phyloP scores from a whole-genome alignment of 2,888 invertebrate species.

The Elgonia sp. region DNA sequence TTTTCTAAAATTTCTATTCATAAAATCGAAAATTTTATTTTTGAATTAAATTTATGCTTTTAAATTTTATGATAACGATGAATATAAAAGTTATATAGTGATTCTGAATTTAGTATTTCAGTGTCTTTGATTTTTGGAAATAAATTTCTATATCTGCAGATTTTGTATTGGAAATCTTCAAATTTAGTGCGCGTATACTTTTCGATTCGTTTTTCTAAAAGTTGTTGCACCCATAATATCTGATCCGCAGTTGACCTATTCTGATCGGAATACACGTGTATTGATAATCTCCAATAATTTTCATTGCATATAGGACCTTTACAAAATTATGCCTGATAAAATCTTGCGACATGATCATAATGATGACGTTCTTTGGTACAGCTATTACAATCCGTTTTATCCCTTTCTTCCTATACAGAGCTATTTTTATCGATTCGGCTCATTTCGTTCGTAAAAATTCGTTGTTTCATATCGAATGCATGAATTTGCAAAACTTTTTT shows the following conservation, averaged over 20 bases:
- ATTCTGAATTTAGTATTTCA: too few relatives aligned
- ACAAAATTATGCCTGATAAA: slow-evolving; percentile 55
- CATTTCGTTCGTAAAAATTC: slow-evolving; percentile 36
- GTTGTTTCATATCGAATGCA: slow-evolving; percentile 33
- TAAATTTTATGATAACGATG: too few relatives aligned
- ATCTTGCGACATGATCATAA: slow-evolving; percentile 37
- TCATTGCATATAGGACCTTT: slow-evolving; percentile 21
- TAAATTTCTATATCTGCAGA: neutral
- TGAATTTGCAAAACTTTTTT: slow-evolving; percentile 24
- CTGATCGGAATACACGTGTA: slow-evolving; percentile 33
- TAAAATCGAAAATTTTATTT: too few relatives aligned
- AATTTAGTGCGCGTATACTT: neutral
- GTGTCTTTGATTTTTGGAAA: too few relatives aligned
- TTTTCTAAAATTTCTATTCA: too few relatives aligned
- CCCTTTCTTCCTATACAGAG: neutral
- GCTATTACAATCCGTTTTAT: slow-evolving; percentile 47
- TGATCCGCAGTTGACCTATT: slow-evolving; percentile 51
- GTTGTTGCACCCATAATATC: slow-evolving; percentile 28
- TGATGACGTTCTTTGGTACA: slow-evolving; percentile 24
- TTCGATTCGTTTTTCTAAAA: slow-evolving; percentile 4
- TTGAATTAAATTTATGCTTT: too few relatives aligned
- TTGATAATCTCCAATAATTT: slow-evolving; percentile 57
- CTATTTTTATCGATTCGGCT: slow-evolving; percentile 40
- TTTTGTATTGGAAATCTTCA: slow-evolving; percentile 1
- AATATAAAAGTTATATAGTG: too few relatives aligned